Conservation (phyloP, 1,140 invertebrate genomes). For the Drosophila eugracilis region DNA sequence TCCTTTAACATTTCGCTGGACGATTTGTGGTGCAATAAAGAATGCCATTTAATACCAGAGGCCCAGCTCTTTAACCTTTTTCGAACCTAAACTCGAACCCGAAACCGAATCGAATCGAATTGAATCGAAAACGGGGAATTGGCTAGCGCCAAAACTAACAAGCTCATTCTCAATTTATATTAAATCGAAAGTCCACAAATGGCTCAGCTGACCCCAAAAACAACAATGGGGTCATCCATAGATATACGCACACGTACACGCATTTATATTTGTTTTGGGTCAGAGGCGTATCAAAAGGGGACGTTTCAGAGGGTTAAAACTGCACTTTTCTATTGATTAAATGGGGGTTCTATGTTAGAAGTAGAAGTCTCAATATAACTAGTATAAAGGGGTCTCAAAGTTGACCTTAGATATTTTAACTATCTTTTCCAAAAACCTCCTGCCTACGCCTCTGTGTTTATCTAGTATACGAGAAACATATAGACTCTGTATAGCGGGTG, state of each 20-base stretch:
- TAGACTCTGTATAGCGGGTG: conserved; percentile 16
- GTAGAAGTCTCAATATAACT: background rate
- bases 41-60: conserved; percentile 61
- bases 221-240: conserved; percentile 47
- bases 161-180: conserved; percentile 81
- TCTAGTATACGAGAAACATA: conserved; percentile 3
- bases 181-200: conserved; percentile 69
- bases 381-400: no score
- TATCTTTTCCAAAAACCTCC: background rate
- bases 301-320: background rate
- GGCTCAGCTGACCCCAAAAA: conserved; percentile 49
- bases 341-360: no score
- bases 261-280: background rate
- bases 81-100: no score
- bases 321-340: background rate
- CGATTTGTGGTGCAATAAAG: conserved; percentile 80
- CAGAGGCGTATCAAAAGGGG: background rate
- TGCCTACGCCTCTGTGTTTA: background rate
- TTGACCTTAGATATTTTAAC: no score
- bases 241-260: conserved; percentile 18
- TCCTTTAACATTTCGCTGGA: conserved; percentile 48
- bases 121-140: conserved; percentile 32
- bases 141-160: conserved; percentile 67
- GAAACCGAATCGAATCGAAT: conserved; percentile 8
- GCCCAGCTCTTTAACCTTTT: conserved; percentile 53